These are phyloP conservation scores for Latrodectus elegans DNA, from an alignment of 2,888 invertebrate genomes.

Conservation along the genomic window DNA sequence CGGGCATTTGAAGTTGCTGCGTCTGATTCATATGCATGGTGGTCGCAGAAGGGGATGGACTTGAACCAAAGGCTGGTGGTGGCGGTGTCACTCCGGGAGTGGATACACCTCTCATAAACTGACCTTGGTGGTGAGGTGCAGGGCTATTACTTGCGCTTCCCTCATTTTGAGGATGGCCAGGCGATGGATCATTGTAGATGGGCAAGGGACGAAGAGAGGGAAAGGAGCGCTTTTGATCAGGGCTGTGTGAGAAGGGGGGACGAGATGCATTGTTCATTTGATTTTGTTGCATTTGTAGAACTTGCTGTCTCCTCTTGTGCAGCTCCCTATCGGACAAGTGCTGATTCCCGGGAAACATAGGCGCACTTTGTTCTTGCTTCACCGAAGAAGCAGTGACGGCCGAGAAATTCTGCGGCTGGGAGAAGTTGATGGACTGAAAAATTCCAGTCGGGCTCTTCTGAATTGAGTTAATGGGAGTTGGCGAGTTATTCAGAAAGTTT, in stretches of 20 bases:
- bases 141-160: conserved; percentile 71
- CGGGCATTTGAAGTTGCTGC: conserved; percentile 73
- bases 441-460: conserved; percentile 61
- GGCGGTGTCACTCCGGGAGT: conserved; percentile 47
- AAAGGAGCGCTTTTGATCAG: conserved; percentile 69
- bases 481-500: conserved; percentile 55
- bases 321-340: conserved; percentile 59
- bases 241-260: conserved; percentile 58
- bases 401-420: conserved; percentile 18
- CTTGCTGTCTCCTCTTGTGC: conserved; percentile 60
- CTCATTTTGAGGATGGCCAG: conserved; percentile 38
- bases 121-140: conserved; percentile 71
- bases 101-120: conserved; percentile 41
- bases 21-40: conserved; percentile 85
- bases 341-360: conserved; percentile 36
- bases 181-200: conserved; percentile 73
- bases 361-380: conserved; percentile 47
- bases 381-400: conserved; percentile 4
- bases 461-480: conserved; percentile 30
- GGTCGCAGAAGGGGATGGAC: conserved; percentile 73
- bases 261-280: conserved; percentile 59
- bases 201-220: conserved; percentile 74
- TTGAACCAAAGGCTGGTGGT: conserved; percentile 33
- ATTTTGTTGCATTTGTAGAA: conserved; percentile 57
- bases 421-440: conserved; percentile 42